Evolutionary conservation across 2,888 invertebrate genomes (phyloP), one percentile per base, ranked within the genome.

Genomic region (Lycophotia porphyrea): DNA sequence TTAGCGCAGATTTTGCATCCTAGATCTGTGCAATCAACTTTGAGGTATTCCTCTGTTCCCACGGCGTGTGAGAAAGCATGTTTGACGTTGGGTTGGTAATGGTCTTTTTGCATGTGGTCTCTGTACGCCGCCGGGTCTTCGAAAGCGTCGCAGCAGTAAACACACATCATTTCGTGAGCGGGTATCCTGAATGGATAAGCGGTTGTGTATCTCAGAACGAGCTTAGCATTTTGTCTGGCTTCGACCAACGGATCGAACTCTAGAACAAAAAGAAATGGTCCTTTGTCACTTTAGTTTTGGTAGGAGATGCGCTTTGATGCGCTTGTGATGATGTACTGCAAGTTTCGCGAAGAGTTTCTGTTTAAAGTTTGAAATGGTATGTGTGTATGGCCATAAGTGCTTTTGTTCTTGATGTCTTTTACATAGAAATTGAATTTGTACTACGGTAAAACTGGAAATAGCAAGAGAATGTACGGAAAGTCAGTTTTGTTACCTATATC

Each of bases 181-280:
- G 93, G 93, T 73, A 93, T 88, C 81, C 90, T 91, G 91, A 94
- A 94, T 74, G 94, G 94, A 87, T 91, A 93, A 68, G 90, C 93
- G 49, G 94, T 93, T 42, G 93, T 86, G 88, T 92, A 93, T 87
- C 90, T 91, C 90, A 94, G 84, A 76, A 88, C 88, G 87, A 92
- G 77, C 89, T 93, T 91, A 79, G 93, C 93, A 89, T 94, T 94
- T 86, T 85, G 90, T 88, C 93, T 91, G 88, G 92, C 92, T 90
- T 89, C 88, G 90, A 89, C 80, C 90, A 92, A 90, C 86, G 90
- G 86, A 90, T 91, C 90, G 87, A 90, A 84, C 84, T 91, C 93
- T 94, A 94, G 93, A 94, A 94, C 93, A 93, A 93, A 94, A 87
- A 93, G 91, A 93, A 91, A 91, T 86, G 88, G 72, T 68, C 83